phyloP scores from a whole-genome alignment of 1,140 invertebrate genomes.

The Andricus grossulariae region DNA sequence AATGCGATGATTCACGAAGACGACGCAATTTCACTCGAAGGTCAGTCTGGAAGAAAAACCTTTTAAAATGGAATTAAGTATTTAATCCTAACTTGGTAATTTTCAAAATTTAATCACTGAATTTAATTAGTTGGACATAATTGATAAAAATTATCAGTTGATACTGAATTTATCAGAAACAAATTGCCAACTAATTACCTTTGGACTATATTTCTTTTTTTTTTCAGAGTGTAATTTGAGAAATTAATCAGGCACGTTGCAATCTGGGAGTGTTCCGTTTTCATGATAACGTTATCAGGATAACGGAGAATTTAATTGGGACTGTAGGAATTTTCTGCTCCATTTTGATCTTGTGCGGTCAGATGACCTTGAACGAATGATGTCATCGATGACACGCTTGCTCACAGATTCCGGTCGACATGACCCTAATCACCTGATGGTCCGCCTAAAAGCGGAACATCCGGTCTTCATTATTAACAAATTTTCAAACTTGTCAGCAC shows the following conservation, averaged over 20 bases:
- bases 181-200: no score
- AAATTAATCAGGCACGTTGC: no score
- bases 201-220: no score
- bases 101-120: not conserved
- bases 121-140: not conserved
- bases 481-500: not conserved
- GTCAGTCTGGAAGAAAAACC: not conserved
- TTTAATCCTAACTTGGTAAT: not conserved
- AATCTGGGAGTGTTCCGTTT: no score
- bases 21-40: constrained; percentile 29
- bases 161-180: no score
- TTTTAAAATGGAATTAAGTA: not conserved
- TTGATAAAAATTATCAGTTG: no score
- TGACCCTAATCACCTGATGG: constrained; percentile 2
- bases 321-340: not conserved
- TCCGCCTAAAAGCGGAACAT: not conserved
- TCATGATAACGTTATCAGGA: not conserved
- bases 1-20: constrained; percentile 33
- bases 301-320: not conserved
- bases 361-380: constrained; percentile 16
- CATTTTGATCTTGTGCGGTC: constrained; percentile 16
- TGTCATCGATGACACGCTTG: constrained; percentile 20
- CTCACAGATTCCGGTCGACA: constrained; percentile 9
- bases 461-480: not conserved
- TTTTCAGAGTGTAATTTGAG: no score